Base-by-base conservation (phyloP, 2,888 invertebrate genomes). In the Callimorpha dominula region DNA sequence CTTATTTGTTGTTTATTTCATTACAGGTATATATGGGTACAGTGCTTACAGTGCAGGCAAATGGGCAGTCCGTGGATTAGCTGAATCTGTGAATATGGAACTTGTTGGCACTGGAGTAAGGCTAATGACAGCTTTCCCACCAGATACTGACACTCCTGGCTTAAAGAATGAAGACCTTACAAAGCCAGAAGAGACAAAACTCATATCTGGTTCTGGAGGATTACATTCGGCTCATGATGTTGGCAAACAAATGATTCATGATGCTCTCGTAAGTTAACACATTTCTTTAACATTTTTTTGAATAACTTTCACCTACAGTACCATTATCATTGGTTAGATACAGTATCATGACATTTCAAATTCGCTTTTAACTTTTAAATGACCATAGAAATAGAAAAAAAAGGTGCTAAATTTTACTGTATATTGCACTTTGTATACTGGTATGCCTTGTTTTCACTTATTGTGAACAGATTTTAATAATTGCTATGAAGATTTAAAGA, bases 131-230 rank as follows among this genome's bases (percentile, higher is more conserved):
- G 97, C 98, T 1, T 96, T 98, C 84, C 99, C 99, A 4, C 98
- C 99, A 0, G 99, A 99, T 88, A 99, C 99, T 0, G 98, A 99
- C 87, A 99, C 99, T 0, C 99, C 99, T 17, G 99, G 99, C 20
- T 98, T 98, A 91, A 97, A 97, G 76, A 96, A 96, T 80, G 99
- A 99, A 93, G 97, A 99, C 85, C 96, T 97, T 77, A 96, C 97
- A 0, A 99, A 99, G 93, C 99, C 99, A 0, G 94, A 97, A 73
- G 99, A 98, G 96, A 99, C 99, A 0, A 97, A 97, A 90, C 94
- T 98, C 1, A 98, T 99, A 85, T 98, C 98, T 15, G 97, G 98
- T 71, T 93, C 97, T 63, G 98, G 97, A 31, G 98, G 98, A 0
- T 93, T 99, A 2, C 96, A 97, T 70, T 94, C 97, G 68, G 97